Percentiles rank a stretch among this genome's conserved stretches.
Evolutionary conservation across 1,140 invertebrate genomes (phyloP).

Genomic region (Halesus radiatus): DNA sequence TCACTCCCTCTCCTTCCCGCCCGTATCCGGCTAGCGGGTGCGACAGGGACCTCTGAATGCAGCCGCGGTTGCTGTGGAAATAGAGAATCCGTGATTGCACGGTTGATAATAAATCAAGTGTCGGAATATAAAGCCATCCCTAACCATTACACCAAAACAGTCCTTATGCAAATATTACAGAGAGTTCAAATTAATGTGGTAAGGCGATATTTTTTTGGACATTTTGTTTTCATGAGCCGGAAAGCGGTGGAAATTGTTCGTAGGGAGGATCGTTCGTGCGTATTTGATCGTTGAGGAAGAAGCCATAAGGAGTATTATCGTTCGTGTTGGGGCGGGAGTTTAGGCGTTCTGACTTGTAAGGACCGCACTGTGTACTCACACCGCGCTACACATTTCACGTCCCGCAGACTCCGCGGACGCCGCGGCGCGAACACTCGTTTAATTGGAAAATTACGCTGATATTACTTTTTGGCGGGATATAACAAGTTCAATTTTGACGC

Average conservation of each 20-base stretch:
- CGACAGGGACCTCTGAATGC: constrained; percentile 11
- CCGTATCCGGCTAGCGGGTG: background rate
- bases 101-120: constrained; percentile 50
- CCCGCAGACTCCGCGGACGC: background rate
- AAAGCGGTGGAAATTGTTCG: constrained; percentile 10
- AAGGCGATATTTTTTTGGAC: background rate
- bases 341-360: too few species aligned
- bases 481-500: too few species aligned
- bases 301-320: background rate
- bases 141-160: background rate
- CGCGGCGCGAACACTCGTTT: constrained; percentile 16
- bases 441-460: background rate
- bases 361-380: too few species aligned
- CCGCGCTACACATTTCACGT: too few species aligned
- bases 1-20: background rate
- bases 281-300: too few species aligned
- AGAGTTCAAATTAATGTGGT: too few species aligned
- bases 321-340: background rate
- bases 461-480: background rate
- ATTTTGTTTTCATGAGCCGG: constrained; percentile 18
- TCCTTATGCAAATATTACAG: background rate
- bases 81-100: constrained; percentile 50
- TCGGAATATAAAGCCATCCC: background rate
- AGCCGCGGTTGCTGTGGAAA: background rate
- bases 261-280: too few species aligned